Base-by-base conservation (phyloP, 2,888 invertebrate genomes). In the Drosophila fungiperda region DNA sequence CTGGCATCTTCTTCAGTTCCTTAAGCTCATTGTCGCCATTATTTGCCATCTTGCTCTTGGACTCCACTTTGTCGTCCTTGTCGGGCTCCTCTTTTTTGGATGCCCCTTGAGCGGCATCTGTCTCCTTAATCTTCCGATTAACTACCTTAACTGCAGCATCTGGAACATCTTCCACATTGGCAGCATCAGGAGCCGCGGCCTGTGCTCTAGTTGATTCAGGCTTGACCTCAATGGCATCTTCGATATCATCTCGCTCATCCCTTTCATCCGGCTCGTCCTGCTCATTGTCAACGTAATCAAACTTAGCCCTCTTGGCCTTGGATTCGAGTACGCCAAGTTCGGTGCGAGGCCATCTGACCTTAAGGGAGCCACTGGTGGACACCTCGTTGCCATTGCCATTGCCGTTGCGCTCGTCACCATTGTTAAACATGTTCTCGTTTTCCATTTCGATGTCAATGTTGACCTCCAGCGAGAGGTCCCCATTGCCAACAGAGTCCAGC, bases 361-460 rank as follows among this genome's bases (percentile, higher is more conserved):
- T 87, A 0, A 74, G 20, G 7, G 73, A 26, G 6, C 70, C 58
- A 1, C 65, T 59, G 15, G n/a, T 65, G 32, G 48, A 29, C 7
- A 86, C 89, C 33, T 74, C 73, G 32, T 11, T 62, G 32, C 62
- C 49, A 17, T 50, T 50, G 29, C 57, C 29, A 9, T 40, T 40
- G 92, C 92, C 81, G 38, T 84, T 90, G 54, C 84, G 89, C 32
- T 82, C 82, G 11, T 82, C 82, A 1, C 48, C 82, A 32, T 89
- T 90, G 58, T 90, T 91, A 33, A 92, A 92, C 8, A 92, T 87
- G 12, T 93, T 92, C 58, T 94, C 93, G 75, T 94, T 94, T 79
- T 94, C 94, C 94, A 94, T 94, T 83, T 94, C 94, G 52, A 93
- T 94, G 70, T 94, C 94, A 9, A 94, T 94, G 85, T 94, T 94